Base-by-base conservation (phyloP, 2,113 vertebrate genomes). In the Psophia crepitans region DNA sequence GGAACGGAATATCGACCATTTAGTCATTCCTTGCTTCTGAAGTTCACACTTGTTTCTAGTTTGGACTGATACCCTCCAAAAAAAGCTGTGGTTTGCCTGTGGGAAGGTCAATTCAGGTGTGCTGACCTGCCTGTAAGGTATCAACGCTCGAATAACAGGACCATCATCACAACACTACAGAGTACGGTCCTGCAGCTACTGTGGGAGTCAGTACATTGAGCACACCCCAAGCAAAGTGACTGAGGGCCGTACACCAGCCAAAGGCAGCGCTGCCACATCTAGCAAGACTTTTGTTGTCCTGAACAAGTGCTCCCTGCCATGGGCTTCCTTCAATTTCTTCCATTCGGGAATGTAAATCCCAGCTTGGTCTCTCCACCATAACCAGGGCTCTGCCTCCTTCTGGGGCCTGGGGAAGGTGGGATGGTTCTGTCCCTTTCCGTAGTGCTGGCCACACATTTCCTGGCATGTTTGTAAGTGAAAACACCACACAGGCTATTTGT, bases 261-360 rank as follows among this genome's bases (percentile, higher is more conserved):
- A 39, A 8, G 4, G 15, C 46, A 61, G n/a, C 32, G 16, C 15
- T 48, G 28, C 6, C 8, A 41, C 24, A 53, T 41, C 46, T 12
- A 63, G 20, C 14, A 73, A 80, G 37, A 33, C 3, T 65, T 81
- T 24, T 63, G 9, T 22, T 69, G 35, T 9, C n/a, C 69, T 78
- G 39, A 51, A 75, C 84, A 84, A 4, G 39, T 21, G 10, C 5
- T 80, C 8, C n/a, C 54, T 63, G 17, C 14, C 0, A 0, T 18
- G 9, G 17, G 6, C 33, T 71, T 91, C 5, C 39, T 89, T 74
- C 8, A 32, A 1, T 49, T 91, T 46, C 56, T 71, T 93, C 26
- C 41, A 21, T 35, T 43, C 35, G n/a, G 22, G 44, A 83, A 53
- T 5, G 5, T 18, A 65, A 61, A 41, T 28, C 35, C 8, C 7